Base-by-base conservation (phyloP, 2,113 vertebrate genomes). In the Nymphicus hollandicus region DNA sequence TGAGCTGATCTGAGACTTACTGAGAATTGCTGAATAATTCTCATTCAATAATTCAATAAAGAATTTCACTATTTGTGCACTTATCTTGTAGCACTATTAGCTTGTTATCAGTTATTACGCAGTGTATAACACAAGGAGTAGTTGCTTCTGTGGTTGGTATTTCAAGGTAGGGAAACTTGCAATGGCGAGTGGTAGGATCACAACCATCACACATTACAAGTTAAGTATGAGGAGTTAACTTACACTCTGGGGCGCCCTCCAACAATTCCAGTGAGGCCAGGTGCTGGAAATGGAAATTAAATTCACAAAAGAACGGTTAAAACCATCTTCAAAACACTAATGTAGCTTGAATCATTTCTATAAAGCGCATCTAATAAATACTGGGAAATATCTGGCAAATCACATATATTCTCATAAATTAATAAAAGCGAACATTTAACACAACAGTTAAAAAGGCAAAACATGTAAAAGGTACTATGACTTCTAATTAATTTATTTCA, bases 221-320 rank as follows among this genome's bases (percentile, higher is more conserved):
- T 70, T 52, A 86, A 64, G 11, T 28, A 72, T 58, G 11, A 25
- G 19, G 17, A 81, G 17, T 65, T 68, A 63, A 98, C 98, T 98
- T 95, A 99, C 98, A 98, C 98, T 98, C 95, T 95, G 37, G 98
- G 98, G 56, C 97, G 97, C 12, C 98, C 98, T 80, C 98, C 98
- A 78, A 98, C 98, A 61, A 98, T 95, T 84, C 95, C 98, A 13
- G 93, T 98, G 55, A 99, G 98, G 74, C 98, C 98, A 1, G 98
- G 98, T 80, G 98, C 98, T 99, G 64, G 82, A 96, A 88, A 95
- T 33, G 14, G 35, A 94, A 97, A 81, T 70, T 11, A 79, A 93
- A 96, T 43, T 86, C 80, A 89, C 4, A 73, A 63, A 64, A 74
- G 37, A 73, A 70, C 63, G 33, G 66, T 96, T 72, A 74, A 60